Base-by-base conservation (phyloP, 2,797 vertebrate species). In the Acanthiza pusilla region DNA sequence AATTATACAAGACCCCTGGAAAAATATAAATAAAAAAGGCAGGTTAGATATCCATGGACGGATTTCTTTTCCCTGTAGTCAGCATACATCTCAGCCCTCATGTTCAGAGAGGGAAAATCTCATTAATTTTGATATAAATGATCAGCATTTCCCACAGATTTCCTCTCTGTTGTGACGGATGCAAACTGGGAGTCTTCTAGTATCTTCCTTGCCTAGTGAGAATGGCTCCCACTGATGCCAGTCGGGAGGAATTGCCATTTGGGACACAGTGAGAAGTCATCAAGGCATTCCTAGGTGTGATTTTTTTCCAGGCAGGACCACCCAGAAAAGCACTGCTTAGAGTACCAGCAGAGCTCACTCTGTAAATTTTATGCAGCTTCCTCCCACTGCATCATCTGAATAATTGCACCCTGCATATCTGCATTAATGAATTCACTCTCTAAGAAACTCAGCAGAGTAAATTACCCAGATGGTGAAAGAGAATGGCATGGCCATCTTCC, bases 121-220 rank as follows among this genome's bases (percentile, higher is more conserved):
- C 96, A 93, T 97, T 98, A 95, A 96, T 96, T 97, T 94, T 92
- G 77, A 95, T 97, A 96, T 86, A 94, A 96, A 89, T 94, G 79
- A 96, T 94, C 89, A 71, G 95, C 74, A 92, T 36, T 95, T 97
- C 93, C 94, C 92, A 93, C 88, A 94, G 95, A 96, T 91, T 85
- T 86, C 82, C 62, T 85, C 82, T 80, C 58, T 70, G 75, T 91
- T 85, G 79, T 91, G 95, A 89, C 2, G 58, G 86, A 94, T 75
- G n/a, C 70, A 87, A 92, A 91, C 86, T 77, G 86, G 53, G 66
- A 84, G 27, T 68, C 72, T 85, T 70, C 60, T 66, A 62, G 78
- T 80, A 68, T 27, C 17, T 17, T 47, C 62, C 48, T 88, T 1
- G 1, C 88, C 38, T 76, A 54, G 79, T 9, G 18, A 95, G 91